These are phyloP conservation scores for Strigamia transsilvanica DNA, from an alignment of 2,888 invertebrate genomes.

Conservation along the genomic window DNA sequence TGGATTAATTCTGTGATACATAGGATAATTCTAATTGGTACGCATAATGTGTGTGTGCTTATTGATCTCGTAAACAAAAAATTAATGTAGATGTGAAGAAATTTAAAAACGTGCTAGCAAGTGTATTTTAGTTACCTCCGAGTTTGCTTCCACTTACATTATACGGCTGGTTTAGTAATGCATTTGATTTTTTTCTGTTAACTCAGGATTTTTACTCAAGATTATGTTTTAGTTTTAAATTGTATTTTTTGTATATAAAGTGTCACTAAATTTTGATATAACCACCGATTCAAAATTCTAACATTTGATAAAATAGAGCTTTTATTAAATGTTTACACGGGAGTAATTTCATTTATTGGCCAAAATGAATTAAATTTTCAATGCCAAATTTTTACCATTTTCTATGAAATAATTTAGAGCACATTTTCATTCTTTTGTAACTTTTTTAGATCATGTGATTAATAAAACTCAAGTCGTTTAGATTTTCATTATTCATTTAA, in stretches of 20 bases:
- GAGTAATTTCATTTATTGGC: not conserved
- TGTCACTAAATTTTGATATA: not conserved
- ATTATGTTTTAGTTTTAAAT: not conserved
- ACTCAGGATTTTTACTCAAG: not conserved
- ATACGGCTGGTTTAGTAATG: not conserved
- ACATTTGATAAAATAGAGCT: not conserved
- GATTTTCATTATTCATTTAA: not conserved
- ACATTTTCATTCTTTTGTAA: slow-evolving; percentile 21
- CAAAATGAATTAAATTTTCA: not conserved
- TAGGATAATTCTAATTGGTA: not conserved
- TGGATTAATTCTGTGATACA: slow-evolving; percentile 1
- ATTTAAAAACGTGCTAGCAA: not conserved
- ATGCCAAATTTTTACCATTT: slow-evolving; percentile 19
- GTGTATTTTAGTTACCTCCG: not conserved
- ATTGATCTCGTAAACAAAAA: not conserved
- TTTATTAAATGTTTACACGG: too few species aligned
- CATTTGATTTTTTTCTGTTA: not conserved
- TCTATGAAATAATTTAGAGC: slow-evolving; percentile 9
- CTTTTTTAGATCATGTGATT: not conserved
- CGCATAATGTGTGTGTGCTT: not conserved
- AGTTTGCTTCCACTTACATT: not conserved
- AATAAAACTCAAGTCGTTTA: not conserved
- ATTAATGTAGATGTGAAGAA: not conserved
- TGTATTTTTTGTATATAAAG: not conserved
- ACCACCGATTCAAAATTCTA: not conserved